Base-by-base conservation (phyloP, 2,797 vertebrate species). In the Cryptoprocta ferox region DNA sequence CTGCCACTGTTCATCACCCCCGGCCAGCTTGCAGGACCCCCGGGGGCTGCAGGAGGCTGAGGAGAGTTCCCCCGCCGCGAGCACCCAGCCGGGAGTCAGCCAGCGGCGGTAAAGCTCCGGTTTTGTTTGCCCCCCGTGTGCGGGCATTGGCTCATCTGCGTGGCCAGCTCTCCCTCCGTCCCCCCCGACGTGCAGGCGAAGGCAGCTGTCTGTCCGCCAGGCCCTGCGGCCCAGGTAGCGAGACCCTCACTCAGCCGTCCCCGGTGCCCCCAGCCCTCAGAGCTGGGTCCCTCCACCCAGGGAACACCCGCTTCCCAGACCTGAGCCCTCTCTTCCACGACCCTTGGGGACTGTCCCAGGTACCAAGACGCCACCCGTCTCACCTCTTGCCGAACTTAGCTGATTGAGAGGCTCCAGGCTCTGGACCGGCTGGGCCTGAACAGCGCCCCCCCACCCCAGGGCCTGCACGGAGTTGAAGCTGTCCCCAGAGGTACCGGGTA, bases 61-160 rank as follows among this genome's bases (percentile, higher is more conserved):
- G 75, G n/a, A 8, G 42, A 59, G 14, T 73, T 35, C 30, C 56
- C 61, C 70, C 2, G 21, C 24, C 68, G 24, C 35, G 19, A 14
- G 30, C 15, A 50, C n/a, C 21, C 59, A 28, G 63, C 65, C 65
- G 15, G 16, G 42, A 12, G 15, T 15, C 1, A 0, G 16, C 48
- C 32, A 1, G 26, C 66, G 2, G 21, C 7, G 19, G 45, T 30
- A 81, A 53, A 37, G 65, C 39, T 9, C 78, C 19, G 9, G 4
- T 32, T 15, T 50, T 19, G 4, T 59, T n/a, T 45, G 26, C 68
- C 21, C 37, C 37, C 26, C 0, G 0, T 28, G 6, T 12, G 0
- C 0, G 32, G 26, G 37, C 9, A 12, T 35, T 21, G 68, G n/a
- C 37, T n/a, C 15, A 14, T 7, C 48, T 32, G 0, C 24, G 0